Conservation (phyloP, 2,888 invertebrate species). For the Synergus gifuensis region DNA sequence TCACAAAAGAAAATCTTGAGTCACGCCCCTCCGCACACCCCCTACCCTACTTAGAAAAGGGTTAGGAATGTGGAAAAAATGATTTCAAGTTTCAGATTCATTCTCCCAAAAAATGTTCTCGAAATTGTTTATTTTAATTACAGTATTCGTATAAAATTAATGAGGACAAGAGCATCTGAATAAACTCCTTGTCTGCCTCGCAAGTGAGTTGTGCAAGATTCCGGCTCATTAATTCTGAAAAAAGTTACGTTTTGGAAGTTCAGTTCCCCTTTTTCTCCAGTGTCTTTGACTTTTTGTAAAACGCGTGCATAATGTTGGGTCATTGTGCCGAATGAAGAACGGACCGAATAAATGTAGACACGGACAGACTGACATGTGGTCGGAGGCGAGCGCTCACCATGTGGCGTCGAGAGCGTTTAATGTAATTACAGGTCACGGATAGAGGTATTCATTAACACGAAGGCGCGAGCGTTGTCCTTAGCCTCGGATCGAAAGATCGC, state of each 20-base stretch:
- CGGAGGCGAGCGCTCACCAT: constrained; percentile 57
- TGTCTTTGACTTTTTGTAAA: constrained; percentile 31
- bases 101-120: no score
- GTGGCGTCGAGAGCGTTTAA: constrained; percentile 58
- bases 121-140: no score
- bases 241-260: constrained; percentile 4
- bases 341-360: constrained; percentile 52
- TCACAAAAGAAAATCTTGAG: no score
- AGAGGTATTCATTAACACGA: constrained; percentile 60
- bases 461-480: constrained; percentile 57
- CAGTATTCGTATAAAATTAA: no score
- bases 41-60: no score
- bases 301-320: constrained; percentile 57
- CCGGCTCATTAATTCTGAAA: background rate
- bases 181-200: background rate
- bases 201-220: constrained; percentile 9
- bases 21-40: no score
- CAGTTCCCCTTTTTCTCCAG: constrained; percentile 42
- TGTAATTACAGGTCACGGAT: constrained; percentile 60
- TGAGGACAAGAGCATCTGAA: background rate
- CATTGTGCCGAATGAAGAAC: constrained; percentile 55
- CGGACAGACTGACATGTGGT: constrained; percentile 55
- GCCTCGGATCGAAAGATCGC: constrained; percentile 48
- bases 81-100: no score
- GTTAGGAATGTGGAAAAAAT: no score